Conservation (phyloP, 2,888 invertebrate genomes). For the Leptothorax acervorum region DNA sequence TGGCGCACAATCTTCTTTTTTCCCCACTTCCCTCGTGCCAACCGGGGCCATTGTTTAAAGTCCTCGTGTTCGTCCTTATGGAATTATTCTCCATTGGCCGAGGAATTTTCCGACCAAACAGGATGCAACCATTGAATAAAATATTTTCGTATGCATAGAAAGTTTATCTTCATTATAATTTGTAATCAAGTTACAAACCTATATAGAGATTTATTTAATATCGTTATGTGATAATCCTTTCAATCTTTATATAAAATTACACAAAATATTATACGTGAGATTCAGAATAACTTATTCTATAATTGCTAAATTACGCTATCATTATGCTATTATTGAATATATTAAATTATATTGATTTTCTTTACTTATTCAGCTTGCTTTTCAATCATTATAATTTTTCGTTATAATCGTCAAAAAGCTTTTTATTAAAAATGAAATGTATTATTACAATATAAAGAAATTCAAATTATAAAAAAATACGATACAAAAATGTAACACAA, state of each 20-base stretch:
- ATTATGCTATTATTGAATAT: not conserved
- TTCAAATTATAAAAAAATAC: no score
- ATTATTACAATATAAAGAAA: no score
- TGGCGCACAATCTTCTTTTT: slow-evolving; percentile 69
- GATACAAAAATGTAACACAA: not conserved
- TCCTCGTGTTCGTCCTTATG: slow-evolving; percentile 24
- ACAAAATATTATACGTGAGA: not conserved
- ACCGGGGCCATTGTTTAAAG: slow-evolving; percentile 2
- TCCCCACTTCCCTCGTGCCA: slow-evolving; percentile 32
- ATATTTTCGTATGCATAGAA: slow-evolving; percentile 32
- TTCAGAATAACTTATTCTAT: not conserved
- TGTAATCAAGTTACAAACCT: not conserved
- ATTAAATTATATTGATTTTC: not conserved
- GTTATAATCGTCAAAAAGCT: not conserved
- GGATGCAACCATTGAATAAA: slow-evolving; percentile 33
- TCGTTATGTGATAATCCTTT: not conserved
- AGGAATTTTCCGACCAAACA: slow-evolving; percentile 20
- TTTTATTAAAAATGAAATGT: not conserved
- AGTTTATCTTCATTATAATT: slow-evolving; percentile 46
- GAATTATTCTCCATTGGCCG: slow-evolving; percentile 29
- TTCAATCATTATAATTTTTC: not conserved
- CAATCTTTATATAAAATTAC: not conserved
- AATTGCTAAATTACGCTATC: not conserved
- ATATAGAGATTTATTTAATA: not conserved
- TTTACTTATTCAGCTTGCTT: not conserved